A percentile compares a stretch with the other conserved stretches of the same genome.
These are phyloP conservation scores for Myanophis thanlyinensis DNA, from an alignment of 2,113 vertebrate genomes.

Conservation along the genomic window DNA sequence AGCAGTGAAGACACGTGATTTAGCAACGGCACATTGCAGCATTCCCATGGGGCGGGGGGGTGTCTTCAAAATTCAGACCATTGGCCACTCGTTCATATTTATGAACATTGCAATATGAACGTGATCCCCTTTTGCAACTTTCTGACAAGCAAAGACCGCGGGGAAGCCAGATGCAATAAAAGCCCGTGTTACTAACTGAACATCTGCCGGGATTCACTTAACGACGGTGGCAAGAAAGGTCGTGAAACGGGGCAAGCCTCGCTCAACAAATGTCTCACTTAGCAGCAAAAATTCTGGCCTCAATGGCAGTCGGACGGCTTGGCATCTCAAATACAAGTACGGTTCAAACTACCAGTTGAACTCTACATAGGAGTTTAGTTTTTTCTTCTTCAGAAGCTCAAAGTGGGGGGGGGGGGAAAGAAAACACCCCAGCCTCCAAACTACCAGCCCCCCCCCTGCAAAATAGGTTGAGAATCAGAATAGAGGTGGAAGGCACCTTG, in stretches of 20 bases:
- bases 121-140: not conserved
- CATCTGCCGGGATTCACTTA: not conserved
- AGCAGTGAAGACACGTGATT: not conserved
- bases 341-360: not conserved
- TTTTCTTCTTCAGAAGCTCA: not conserved
- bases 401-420: not conserved
- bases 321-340: not conserved
- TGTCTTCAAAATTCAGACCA: not conserved
- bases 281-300: not conserved
- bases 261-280: no score
- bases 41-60: no score
- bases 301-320: not conserved
- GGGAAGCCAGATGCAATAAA: not conserved
- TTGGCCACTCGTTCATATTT: not conserved
- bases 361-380: fast-evolving
- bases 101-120: not conserved
- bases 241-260: not conserved
- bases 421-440: not conserved
- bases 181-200: not conserved
- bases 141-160: not conserved
- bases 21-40: not conserved
- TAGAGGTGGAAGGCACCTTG: no score
- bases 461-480: not conserved
- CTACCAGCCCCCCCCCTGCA: fast-evolving
- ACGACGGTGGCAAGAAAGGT: not conserved